Percentiles rank a stretch among this genome's conserved stretches.
Evolutionary conservation across 2,797 vertebrate genomes (phyloP).

Genomic region (Ibycter americanus): DNA sequence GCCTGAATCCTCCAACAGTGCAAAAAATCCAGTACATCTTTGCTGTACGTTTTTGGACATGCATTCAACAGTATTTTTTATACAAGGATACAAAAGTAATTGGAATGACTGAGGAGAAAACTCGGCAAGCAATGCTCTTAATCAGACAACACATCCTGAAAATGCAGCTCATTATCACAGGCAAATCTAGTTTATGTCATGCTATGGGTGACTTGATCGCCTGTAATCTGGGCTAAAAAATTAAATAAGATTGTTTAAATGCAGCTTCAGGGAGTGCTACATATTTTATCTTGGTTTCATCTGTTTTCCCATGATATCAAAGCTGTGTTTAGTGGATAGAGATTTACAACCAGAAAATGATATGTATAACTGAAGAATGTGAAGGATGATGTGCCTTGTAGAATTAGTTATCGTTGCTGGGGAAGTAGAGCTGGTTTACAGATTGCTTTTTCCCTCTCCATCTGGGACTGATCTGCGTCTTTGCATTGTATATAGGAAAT

Average conservation of each 20-base stretch:
- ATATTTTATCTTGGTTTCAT: slow-evolving; percentile 45
- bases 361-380: slow-evolving; percentile 31
- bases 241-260: slow-evolving; percentile 9
- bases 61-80: background rate
- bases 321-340: slow-evolving; percentile 33
- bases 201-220: background rate
- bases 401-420: slow-evolving; percentile 39
- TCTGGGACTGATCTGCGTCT: slow-evolving; percentile 53
- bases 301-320: slow-evolving; percentile 64
- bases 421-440: slow-evolving; percentile 54
- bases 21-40: background rate
- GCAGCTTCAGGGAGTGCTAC: slow-evolving; percentile 24
- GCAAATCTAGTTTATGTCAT: background rate
- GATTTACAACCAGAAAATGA: slow-evolving; percentile 59
- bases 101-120: background rate
- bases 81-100: background rate
- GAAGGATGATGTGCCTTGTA: slow-evolving; percentile 38
- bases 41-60: background rate
- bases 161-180: background rate
- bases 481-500: slow-evolving; percentile 38
- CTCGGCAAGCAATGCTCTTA: background rate
- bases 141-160: background rate
- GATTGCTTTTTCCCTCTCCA: slow-evolving; percentile 27
- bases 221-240: background rate
- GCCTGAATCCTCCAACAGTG: background rate